These are phyloP conservation scores for Coregonus clupeaformis DNA, from an alignment of 2,113 vertebrate genomes.

Conservation along the genomic window DNA sequence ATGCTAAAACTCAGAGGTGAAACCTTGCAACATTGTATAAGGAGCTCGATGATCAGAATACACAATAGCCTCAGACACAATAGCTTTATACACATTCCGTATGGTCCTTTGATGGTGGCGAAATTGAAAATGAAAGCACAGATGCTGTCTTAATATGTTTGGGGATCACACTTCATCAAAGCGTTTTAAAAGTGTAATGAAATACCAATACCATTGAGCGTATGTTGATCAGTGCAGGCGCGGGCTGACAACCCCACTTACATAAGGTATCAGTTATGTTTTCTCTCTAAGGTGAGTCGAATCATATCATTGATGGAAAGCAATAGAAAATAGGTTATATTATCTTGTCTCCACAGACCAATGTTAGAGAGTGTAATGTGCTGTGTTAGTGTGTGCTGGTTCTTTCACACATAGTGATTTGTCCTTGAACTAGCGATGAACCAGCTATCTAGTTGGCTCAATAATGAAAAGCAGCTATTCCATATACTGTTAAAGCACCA, in stretches of 20 bases:
- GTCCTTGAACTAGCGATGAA: too few relatives aligned
- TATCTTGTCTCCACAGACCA: conserved; percentile 31
- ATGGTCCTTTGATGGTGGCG: conserved; percentile 53
- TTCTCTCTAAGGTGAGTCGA: conserved; percentile 28
- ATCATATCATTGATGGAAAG: conserved; percentile 53
- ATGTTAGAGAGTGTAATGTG: conserved; percentile 17
- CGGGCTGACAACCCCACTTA: conserved; percentile 49
- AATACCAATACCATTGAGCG: conserved; percentile 46
- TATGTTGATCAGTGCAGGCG: conserved; percentile 25
- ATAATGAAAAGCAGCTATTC: too few relatives aligned
- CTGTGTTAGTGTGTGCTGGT: too few relatives aligned
- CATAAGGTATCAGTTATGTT: conserved; percentile 27
- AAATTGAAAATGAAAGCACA: conserved; percentile 72
- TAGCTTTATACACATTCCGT: conserved; percentile 47
- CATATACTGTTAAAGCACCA: too few relatives aligned
- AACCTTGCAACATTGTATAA: not conserved
- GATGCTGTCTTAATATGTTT: conserved; percentile 67
- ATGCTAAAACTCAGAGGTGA: conserved; percentile 1
- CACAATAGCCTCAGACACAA: conserved; percentile 57
- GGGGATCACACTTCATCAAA: conserved; percentile 65
- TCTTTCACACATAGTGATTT: too few relatives aligned
- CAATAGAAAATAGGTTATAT: conserved; percentile 6
- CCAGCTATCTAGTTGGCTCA: too few relatives aligned
- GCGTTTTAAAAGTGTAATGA: conserved; percentile 53
- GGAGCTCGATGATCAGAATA: conserved; percentile 47